Evolutionary conservation across 2,888 invertebrate species (phyloP).

Genomic region (Drosophila falleni): DNA sequence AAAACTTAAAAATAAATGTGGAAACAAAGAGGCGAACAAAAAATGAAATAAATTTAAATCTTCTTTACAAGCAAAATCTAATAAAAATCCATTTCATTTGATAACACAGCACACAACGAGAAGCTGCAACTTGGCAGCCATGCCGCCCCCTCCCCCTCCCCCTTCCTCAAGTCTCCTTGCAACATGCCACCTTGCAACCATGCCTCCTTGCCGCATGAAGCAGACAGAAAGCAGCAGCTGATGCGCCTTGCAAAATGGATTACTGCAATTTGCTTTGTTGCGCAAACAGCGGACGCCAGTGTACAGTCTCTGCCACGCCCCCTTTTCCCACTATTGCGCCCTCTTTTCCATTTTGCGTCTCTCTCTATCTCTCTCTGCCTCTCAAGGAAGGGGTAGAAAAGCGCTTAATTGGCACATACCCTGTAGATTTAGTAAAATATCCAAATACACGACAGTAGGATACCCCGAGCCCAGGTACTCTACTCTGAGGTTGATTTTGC

Average conservation of each 20-base stretch:
- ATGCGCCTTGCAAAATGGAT: constrained; percentile 77
- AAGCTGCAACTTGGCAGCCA: constrained; percentile 18
- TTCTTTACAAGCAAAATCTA: constrained; percentile 73
- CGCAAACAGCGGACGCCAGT: constrained; percentile 60
- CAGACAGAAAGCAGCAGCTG: constrained; percentile 64
- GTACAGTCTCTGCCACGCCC: constrained; percentile 3
- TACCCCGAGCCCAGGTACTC: too few relatives aligned
- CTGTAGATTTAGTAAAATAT: not conserved
- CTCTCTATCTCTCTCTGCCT: not conserved
- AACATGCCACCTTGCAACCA: constrained; percentile 5
- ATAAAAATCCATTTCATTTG: constrained; percentile 79
- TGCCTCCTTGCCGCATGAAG: constrained; percentile 13
- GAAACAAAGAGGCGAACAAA: constrained; percentile 51
- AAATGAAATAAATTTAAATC: constrained; percentile 75
- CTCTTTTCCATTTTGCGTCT: not conserved
- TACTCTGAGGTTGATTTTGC: too few relatives aligned
- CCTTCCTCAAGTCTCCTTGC: not conserved
- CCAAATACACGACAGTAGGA: too few relatives aligned
- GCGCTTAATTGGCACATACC: not conserved
- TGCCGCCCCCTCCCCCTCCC: not conserved
- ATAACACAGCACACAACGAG: constrained; percentile 49
- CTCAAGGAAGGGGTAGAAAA: too few relatives aligned
- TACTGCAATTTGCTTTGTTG: constrained; percentile 79
- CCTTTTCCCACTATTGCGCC: not conserved
- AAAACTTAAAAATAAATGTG: constrained; percentile 39